Conservation (phyloP, 2,113 vertebrate species). For the Melanerpes aurifrons region DNA sequence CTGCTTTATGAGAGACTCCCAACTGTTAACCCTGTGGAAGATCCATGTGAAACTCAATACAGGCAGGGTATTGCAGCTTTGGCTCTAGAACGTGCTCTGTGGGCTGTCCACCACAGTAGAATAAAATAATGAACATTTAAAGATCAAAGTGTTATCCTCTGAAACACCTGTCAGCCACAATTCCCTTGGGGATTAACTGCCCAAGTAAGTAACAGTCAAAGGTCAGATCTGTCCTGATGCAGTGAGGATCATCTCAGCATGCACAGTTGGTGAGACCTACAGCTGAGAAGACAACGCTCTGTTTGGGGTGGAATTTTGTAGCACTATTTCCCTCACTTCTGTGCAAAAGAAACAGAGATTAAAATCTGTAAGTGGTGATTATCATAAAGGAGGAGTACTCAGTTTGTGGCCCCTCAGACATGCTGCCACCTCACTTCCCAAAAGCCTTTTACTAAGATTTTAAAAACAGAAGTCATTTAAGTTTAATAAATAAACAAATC, state of each 20-base stretch:
- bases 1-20: background rate
- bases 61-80: background rate
- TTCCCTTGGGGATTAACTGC: background rate
- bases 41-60: slow-evolving; percentile 13
- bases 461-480: background rate
- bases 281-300: background rate
- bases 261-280: background rate
- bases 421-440: background rate
- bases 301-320: background rate
- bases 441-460: background rate
- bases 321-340: background rate
- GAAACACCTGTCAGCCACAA: slow-evolving; percentile 64
- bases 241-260: background rate
- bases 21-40: background rate
- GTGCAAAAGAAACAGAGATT: background rate
- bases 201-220: slow-evolving; percentile 46
- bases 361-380: background rate
- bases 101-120: background rate
- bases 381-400: background rate
- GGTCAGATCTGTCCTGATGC: slow-evolving; percentile 4
- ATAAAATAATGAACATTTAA: slow-evolving; percentile 56
- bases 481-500: background rate
- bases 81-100: background rate
- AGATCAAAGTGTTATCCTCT: slow-evolving; percentile 51
- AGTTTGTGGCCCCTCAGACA: background rate